A percentile compares a stretch with the other conserved stretches of the same genome.
Conservation (phyloP, 2,888 invertebrate genomes). For the Drosophila conformis region DNA sequence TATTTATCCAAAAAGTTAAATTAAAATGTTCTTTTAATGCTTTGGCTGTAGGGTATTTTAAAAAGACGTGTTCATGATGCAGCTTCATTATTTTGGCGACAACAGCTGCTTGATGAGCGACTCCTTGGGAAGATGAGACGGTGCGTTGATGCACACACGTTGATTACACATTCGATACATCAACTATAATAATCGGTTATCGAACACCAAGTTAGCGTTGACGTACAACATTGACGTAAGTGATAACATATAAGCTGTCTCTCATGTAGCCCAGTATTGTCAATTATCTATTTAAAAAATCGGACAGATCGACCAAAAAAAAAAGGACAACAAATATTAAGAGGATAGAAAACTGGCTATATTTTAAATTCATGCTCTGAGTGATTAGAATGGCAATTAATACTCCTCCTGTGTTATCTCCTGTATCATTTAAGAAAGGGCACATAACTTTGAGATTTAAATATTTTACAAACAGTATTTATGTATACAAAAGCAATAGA, state of each 20-base stretch:
- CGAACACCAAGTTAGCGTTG: background rate
- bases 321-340: background rate
- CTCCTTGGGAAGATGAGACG: background rate
- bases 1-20: constrained; percentile 48
- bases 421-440: too few species aligned
- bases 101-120: background rate
- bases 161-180: background rate
- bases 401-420: background rate
- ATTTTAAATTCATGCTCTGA: background rate
- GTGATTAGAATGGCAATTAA: background rate
- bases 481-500: background rate
- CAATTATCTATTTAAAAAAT: background rate
- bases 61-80: background rate
- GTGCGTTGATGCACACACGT: background rate
- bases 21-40: background rate
- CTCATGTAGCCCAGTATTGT: background rate
- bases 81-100: background rate
- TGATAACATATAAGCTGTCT: background rate
- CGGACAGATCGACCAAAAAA: background rate
- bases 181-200: background rate
- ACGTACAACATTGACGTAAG: background rate
- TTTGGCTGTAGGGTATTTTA: background rate
- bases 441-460: too few species aligned
- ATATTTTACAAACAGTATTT: background rate
- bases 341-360: background rate